These are phyloP conservation scores for Drosophila persimilis DNA, from an alignment of 1,140 invertebrate genomes.

Conservation along the genomic window DNA sequence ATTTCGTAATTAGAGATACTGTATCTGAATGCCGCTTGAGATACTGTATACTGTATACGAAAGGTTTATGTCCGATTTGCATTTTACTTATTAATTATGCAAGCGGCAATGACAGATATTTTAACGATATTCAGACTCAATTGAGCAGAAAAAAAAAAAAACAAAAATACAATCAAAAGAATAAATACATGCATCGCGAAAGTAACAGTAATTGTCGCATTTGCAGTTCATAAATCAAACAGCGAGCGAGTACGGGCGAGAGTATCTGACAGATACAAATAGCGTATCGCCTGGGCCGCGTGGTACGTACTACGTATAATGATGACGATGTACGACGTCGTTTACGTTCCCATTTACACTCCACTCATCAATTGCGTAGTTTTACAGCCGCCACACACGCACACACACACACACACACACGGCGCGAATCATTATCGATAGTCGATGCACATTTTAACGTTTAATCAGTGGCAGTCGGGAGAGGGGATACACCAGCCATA, in stretches of 20 bases:
- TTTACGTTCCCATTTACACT: slow-evolving; percentile 29
- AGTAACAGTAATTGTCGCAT: slow-evolving; percentile 45
- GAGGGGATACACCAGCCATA: background rate
- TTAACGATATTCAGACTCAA: slow-evolving; percentile 44
- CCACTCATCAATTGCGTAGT: slow-evolving; percentile 56
- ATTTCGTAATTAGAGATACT: background rate
- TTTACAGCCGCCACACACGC: slow-evolving; percentile 35
- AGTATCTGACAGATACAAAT: slow-evolving; percentile 75
- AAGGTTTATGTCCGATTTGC: slow-evolving; percentile 4
- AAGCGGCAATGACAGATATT: slow-evolving; percentile 17
- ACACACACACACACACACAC: slow-evolving; percentile 4
- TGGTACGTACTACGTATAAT: slow-evolving; percentile 2
- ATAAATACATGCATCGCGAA: slow-evolving; percentile 32
- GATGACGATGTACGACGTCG: slow-evolving; percentile 17
- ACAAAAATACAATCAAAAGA: slow-evolving; percentile 28
- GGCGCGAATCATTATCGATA: slow-evolving; percentile 7
- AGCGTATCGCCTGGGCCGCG: slow-evolving; percentile 32
- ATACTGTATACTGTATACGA: background rate
- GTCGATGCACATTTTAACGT: background rate
- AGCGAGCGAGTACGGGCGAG: slow-evolving; percentile 38
- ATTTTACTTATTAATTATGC: slow-evolving; percentile 52
- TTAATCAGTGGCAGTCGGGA: slow-evolving; percentile 1
- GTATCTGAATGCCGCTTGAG: background rate
- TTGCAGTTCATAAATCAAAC: slow-evolving; percentile 66
- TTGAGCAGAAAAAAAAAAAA: slow-evolving; percentile 45